Evolutionary conservation across 2,888 invertebrate genomes (phyloP).

Genomic region (Noctua janthe): DNA sequence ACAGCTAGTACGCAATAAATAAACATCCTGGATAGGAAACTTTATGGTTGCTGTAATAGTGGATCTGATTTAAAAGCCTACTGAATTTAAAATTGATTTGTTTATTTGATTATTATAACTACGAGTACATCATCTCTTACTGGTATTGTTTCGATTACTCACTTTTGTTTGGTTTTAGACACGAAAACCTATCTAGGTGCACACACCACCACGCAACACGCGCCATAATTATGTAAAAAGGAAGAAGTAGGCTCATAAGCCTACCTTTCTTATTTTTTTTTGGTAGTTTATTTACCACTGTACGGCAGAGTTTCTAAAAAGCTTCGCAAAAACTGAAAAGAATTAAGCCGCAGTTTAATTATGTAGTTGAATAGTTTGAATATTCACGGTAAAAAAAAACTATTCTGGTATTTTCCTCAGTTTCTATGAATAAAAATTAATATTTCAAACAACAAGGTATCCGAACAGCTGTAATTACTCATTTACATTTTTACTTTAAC

Average conservation of each 20-base stretch:
- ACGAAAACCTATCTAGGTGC: neutral
- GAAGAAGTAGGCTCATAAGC: no score
- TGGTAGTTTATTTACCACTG: neutral
- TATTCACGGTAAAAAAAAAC: neutral
- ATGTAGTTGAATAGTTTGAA: constrained; percentile 5
- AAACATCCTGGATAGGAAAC: neutral
- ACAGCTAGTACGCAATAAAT: no score
- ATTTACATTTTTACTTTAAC: neutral
- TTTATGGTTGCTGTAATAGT: neutral
- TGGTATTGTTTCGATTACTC: neutral
- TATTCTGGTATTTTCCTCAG: neutral
- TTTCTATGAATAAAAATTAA: neutral
- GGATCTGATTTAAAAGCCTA: neutral
- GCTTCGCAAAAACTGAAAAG: neutral
- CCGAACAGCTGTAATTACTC: neutral
- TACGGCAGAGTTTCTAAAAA: neutral
- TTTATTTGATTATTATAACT: neutral
- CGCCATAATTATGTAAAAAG: no score
- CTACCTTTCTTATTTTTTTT: neutral
- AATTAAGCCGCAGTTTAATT: neutral
- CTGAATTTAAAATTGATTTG: neutral
- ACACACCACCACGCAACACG: no score
- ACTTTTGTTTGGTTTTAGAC: neutral
- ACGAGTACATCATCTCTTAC: no score
- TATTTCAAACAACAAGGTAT: neutral